Conservation (phyloP, 2,113 vertebrate species). For the Gobiocypris rarus region DNA sequence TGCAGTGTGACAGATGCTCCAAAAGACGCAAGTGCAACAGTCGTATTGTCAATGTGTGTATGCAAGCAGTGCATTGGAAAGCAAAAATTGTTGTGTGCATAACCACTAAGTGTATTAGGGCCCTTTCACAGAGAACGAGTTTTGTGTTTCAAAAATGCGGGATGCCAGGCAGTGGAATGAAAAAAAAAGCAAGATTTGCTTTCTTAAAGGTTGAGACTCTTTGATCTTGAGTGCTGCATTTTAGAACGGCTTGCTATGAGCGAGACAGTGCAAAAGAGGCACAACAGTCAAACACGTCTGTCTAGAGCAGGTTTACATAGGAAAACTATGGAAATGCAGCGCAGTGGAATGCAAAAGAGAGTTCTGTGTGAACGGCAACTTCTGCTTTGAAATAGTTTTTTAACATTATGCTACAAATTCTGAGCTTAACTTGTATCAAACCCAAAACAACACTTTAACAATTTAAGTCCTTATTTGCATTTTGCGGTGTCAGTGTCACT, state of each 20-base stretch:
- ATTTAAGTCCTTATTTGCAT: too few relatives aligned
- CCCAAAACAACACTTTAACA: background rate
- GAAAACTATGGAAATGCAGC: background rate
- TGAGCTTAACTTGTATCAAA: background rate
- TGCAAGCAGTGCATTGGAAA: too few relatives aligned
- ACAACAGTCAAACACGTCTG: background rate
- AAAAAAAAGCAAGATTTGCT: too few relatives aligned
- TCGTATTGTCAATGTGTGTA: background rate
- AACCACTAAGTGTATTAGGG: too few relatives aligned
- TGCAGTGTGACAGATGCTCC: background rate
- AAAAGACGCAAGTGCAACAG: background rate
- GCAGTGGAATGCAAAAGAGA: background rate
- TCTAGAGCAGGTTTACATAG: background rate
- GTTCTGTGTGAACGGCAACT: background rate
- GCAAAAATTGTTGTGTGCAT: too few relatives aligned
- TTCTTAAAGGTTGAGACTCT: too few relatives aligned
- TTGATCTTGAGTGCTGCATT: too few relatives aligned
- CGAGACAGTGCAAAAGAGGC: background rate
- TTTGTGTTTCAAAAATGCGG: too few relatives aligned
- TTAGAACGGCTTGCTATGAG: too few relatives aligned
- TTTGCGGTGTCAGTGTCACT: too few relatives aligned
- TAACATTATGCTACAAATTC: background rate
- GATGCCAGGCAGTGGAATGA: too few relatives aligned
- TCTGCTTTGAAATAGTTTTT: background rate
- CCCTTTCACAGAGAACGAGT: too few relatives aligned